Evolutionary conservation across 2,113 vertebrate species (phyloP).

Genomic region (Pachycephala philippinensis): DNA sequence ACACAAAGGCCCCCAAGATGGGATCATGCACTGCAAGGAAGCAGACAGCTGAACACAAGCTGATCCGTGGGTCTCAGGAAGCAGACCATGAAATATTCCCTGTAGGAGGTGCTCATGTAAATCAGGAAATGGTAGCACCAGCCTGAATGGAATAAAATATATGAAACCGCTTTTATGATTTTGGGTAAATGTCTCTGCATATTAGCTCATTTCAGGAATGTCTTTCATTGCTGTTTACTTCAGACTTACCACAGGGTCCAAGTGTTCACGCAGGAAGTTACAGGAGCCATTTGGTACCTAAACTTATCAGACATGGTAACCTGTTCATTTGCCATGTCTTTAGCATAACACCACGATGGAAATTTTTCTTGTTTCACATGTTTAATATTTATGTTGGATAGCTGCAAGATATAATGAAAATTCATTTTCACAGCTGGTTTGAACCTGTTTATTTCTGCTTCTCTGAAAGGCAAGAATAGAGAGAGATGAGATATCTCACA

Average conservation of each 20-base stretch:
- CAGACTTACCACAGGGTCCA: background rate
- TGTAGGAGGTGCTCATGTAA: background rate
- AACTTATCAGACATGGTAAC: background rate
- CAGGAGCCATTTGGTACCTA: background rate
- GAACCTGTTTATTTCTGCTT: slow-evolving; percentile 14
- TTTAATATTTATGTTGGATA: slow-evolving; percentile 45
- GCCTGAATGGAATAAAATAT: background rate
- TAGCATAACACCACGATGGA: background rate
- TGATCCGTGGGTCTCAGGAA: fast-evolving
- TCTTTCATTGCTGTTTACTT: background rate
- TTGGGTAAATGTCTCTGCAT: background rate
- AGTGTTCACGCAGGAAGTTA: background rate
- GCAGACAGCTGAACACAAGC: background rate
- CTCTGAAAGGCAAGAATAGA: background rate
- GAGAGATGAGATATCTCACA: background rate
- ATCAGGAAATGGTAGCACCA: background rate
- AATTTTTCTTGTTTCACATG: background rate
- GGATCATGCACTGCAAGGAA: fast-evolving
- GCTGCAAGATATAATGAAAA: slow-evolving; percentile 43
- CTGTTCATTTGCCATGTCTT: background rate
- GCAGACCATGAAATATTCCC: background rate
- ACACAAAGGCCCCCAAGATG: fast-evolving
- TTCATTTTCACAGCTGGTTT: slow-evolving; percentile 24
- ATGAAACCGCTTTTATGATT: background rate
- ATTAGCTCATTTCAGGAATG: background rate